phyloP scores from a whole-genome alignment of 1,140 invertebrate genomes.

The Bombus pascuorum region DNA sequence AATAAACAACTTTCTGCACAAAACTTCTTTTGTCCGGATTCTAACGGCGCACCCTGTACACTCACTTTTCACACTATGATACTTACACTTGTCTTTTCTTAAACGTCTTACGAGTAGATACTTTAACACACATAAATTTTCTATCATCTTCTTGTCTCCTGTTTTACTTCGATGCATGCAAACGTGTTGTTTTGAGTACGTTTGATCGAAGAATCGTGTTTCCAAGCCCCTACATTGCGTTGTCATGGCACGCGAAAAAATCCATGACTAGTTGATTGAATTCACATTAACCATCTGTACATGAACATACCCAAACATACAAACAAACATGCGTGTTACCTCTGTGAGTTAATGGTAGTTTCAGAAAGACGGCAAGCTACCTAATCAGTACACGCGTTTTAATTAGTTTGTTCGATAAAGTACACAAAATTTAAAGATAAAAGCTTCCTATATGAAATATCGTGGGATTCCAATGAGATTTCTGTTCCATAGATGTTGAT shows the following conservation, averaged over 20 bases:
- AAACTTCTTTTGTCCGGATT: no score
- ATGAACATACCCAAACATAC: neutral
- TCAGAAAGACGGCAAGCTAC: slow-evolving; percentile 22
- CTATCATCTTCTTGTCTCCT: neutral
- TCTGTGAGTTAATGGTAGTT: neutral
- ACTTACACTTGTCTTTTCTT: neutral
- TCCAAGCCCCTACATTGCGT: neutral
- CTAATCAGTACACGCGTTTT: neutral
- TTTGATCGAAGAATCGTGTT: slow-evolving; percentile 32
- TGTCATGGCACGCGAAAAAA: slow-evolving; percentile 24
- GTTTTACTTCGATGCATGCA: slow-evolving; percentile 12
- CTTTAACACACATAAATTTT: neutral
- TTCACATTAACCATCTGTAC: slow-evolving; percentile 5
- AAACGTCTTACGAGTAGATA: neutral
- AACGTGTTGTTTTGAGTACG: slow-evolving; percentile 23
- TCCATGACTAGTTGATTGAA: neutral
- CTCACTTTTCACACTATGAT: neutral
- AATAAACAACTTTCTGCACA: no score
- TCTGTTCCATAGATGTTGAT: slow-evolving; percentile 86
- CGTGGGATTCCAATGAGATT: neutral
- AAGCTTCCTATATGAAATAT: neutral
- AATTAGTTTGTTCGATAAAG: neutral
- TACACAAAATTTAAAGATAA: neutral
- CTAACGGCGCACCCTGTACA: no score
- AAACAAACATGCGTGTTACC: neutral